phyloP scores from a whole-genome alignment of 1,140 invertebrate species.

The Argopecten irradians region DNA sequence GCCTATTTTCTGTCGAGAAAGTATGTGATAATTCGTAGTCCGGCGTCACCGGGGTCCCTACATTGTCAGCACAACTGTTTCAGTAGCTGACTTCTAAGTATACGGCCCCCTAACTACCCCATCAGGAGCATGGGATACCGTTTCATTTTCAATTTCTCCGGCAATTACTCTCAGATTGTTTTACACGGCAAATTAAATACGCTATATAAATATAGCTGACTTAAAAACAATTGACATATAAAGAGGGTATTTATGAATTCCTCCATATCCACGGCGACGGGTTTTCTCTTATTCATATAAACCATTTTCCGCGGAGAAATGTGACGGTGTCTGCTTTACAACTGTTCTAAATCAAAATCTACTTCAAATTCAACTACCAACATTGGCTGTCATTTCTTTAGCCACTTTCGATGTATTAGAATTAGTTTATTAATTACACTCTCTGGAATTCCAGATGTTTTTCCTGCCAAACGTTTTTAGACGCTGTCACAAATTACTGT shows the following conservation, averaged over 20 bases:
- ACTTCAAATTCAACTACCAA: neutral
- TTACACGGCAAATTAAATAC: constrained; percentile 22
- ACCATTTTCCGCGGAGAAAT: constrained; percentile 15
- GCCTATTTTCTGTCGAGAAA: neutral
- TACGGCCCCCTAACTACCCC: neutral
- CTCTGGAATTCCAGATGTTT: constrained; percentile 36
- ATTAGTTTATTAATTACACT: constrained; percentile 14
- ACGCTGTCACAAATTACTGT: constrained; percentile 30
- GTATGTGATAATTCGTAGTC: constrained; percentile 16
- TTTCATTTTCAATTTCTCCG: constrained; percentile 22
- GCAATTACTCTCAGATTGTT: constrained; percentile 22
- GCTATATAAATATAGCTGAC: constrained; percentile 21
- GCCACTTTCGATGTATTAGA: constrained; percentile 15
- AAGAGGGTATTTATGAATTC: neutral
- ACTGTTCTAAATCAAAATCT: neutral
- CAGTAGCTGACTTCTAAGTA: constrained; percentile 8
- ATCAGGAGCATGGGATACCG: constrained; percentile 12
- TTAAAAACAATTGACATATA: constrained; percentile 19
- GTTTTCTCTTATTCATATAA: neutral
- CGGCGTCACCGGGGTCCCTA: neutral
- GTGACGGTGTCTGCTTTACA: neutral
- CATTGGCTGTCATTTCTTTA: neutral
- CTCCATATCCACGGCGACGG: constrained; percentile 13
- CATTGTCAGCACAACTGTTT: constrained; percentile 1
- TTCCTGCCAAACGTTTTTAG: constrained; percentile 31